Evolutionary conservation across 2,797 vertebrate species (phyloP), one percentile per base, ranked within the genome.

Genomic region (Sardinella longiceps): DNA sequence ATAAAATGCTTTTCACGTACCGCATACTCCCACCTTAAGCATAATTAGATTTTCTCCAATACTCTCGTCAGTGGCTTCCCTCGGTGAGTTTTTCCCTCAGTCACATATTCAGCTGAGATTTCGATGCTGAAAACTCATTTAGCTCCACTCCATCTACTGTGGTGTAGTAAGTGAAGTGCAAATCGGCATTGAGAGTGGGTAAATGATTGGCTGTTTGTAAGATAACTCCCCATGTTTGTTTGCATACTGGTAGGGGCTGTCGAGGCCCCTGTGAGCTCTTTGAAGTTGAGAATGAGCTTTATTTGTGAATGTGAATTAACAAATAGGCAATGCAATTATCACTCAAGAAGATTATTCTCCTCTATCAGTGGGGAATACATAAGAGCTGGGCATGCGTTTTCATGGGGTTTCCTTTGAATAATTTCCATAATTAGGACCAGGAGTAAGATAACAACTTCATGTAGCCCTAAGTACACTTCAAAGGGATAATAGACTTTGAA

Each of bases 271-370:
- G 37, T 20, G 37, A 77, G 70, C 33, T 70, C 48, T 86, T 83
- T 83, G 81, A 86, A 83, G 82, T 83, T 66, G n/a, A 77, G 46
- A 81, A 84, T 45, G 53, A 51, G 80, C 33, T 45, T 50, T 63
- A 82, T 84, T 48, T 43, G 77, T 81, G 80, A 46, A 84, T 48
- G 39, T 50, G 58, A 82, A 86, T 82, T 77, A 82, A 80, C 83
- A 81, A 84, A 86, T 53, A 84, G 63, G 50, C 48, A 70, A 74
- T 53, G 48, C 82, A 53, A 81, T 86, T 84, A 84, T 58, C 58
- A 60, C 63, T 60, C 43, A 23, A 18, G 28, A 56, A 80, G 53
- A 84, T 80, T 60, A 84, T 46, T 46, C 77, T 81, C 60, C 60
- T 66, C 37, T 46, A 81, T 84, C 45, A 60, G 63, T 10, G 48